A percentile compares a stretch with the other conserved stretches of the same genome.
phyloP scores from a whole-genome alignment of 2,888 invertebrate species.

The Agrilus cyanescens region DNA sequence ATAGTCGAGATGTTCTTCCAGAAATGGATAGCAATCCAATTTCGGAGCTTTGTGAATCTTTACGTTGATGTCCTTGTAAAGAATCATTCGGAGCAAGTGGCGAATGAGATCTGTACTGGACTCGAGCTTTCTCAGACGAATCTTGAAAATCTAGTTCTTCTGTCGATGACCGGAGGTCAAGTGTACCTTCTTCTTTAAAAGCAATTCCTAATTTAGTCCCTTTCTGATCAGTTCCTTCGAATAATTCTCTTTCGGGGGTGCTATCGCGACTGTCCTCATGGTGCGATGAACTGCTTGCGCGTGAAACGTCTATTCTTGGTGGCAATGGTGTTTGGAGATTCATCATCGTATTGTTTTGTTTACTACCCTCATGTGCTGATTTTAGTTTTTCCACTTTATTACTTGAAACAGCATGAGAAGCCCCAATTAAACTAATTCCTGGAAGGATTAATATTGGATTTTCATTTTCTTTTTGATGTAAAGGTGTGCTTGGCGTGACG shows the following conservation, averaged over 20 bases:
- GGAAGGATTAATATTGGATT: constrained; percentile 20
- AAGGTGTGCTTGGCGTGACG: constrained; percentile 27
- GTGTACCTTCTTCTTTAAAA: constrained; percentile 55
- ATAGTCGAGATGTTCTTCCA: constrained; percentile 70
- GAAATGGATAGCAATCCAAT: constrained; percentile 61
- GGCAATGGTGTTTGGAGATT: constrained; percentile 55
- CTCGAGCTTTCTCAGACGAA: constrained; percentile 32
- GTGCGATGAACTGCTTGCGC: constrained; percentile 79
- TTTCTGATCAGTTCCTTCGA: constrained; percentile 29
- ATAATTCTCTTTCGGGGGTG: constrained; percentile 71
- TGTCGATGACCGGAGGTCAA: constrained; percentile 75
- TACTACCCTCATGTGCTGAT: constrained; percentile 16
- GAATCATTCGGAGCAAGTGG: constrained; percentile 24
- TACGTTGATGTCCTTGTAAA: constrained; percentile 35
- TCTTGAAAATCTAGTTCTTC: constrained; percentile 81
- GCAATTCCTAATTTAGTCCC: constrained; percentile 32
- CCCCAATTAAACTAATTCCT: constrained; percentile 30
- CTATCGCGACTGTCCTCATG: constrained; percentile 73
- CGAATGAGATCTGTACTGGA: constrained; percentile 28
- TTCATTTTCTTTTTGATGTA: constrained; percentile 8
- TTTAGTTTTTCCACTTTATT: constrained; percentile 23
- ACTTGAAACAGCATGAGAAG: constrained; percentile 24
- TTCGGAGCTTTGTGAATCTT: constrained; percentile 52
- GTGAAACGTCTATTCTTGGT: constrained; percentile 79
- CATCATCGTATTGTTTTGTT: constrained; percentile 18